A percentile compares a stretch with the other conserved stretches of the same genome.
These are phyloP conservation scores for Vanessa atalanta DNA, from an alignment of 1,140 invertebrate genomes.

Conservation along the genomic window DNA sequence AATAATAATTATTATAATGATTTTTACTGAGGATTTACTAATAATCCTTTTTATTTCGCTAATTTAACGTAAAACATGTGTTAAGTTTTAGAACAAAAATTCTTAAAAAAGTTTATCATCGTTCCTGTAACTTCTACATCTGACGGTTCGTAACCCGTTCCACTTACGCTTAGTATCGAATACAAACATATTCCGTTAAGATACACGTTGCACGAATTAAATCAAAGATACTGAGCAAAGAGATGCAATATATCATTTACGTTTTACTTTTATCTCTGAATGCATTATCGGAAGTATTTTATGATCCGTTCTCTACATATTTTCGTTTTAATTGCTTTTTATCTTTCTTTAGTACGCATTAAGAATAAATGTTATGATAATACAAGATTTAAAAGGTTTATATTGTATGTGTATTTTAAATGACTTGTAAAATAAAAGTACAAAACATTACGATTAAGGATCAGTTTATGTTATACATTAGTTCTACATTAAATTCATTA, in stretches of 20 bases:
- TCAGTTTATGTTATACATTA: too few relatives aligned
- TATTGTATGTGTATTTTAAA: not conserved
- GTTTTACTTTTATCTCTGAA: slow-evolving; percentile 23
- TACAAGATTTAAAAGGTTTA: slow-evolving; percentile 8
- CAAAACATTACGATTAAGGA: too few relatives aligned
- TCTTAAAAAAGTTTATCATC: too few relatives aligned
- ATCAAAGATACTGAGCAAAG: not conserved
- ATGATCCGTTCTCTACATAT: slow-evolving; percentile 18
- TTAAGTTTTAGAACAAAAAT: too few relatives aligned
- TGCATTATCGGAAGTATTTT: slow-evolving; percentile 20
- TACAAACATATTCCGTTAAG: not conserved
- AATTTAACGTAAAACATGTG: too few relatives aligned
- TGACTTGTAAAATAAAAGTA: too few relatives aligned
- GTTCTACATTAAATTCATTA: too few relatives aligned
- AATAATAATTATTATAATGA: too few relatives aligned
- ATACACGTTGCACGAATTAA: not conserved
- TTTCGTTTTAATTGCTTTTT: slow-evolving; percentile 27
- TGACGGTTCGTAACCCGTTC: too few relatives aligned
- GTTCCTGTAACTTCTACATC: too few relatives aligned
- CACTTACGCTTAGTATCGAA: not conserved
- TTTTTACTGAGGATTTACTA: too few relatives aligned
- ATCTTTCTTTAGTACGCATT: slow-evolving; percentile 20
- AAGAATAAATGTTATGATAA: slow-evolving; percentile 15
- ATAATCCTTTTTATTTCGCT: too few relatives aligned
- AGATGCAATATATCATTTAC: slow-evolving; percentile 17